Percentiles rank a stretch among this genome's conserved stretches.
These are phyloP conservation scores for Corythaeola cristata DNA, from an alignment of 2,113 vertebrate species.

Conservation along the genomic window DNA sequence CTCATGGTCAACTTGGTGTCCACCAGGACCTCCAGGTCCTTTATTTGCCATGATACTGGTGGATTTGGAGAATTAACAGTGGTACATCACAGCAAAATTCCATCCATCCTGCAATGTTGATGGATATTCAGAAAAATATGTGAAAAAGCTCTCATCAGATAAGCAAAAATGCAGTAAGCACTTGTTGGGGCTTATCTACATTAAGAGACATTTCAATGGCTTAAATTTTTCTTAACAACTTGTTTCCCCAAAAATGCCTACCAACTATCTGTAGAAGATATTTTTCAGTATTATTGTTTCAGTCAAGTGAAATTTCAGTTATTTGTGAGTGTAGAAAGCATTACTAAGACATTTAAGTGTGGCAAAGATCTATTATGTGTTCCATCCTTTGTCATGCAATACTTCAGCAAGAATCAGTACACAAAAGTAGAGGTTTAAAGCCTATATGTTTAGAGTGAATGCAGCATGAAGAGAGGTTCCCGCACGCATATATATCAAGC, in stretches of 20 bases:
- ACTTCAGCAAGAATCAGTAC: background rate
- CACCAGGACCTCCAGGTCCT: background rate
- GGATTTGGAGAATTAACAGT: background rate
- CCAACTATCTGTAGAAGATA: background rate
- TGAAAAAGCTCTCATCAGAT: background rate
- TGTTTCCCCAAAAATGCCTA: background rate
- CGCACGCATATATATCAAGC: background rate
- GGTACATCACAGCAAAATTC: background rate
- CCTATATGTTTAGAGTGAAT: background rate
- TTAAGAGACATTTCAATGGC: background rate
- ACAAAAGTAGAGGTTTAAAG: background rate
- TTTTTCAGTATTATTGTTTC: background rate
- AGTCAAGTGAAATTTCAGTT: slow-evolving; percentile 8
- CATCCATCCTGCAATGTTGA: background rate
- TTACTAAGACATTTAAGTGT: background rate
- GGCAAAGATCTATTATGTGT: background rate
- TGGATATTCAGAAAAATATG: background rate
- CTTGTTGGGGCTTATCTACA: background rate
- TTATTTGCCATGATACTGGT: background rate
- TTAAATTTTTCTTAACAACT: background rate
- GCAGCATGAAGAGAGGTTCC: background rate
- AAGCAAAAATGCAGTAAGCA: background rate
- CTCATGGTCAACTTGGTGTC: background rate
- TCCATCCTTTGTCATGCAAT: background rate
- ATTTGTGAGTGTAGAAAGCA: background rate